Base-by-base conservation (phyloP, 30 jellyfish, hydroid and myxozoan species). In the Pelagia noctiluca region DNA sequence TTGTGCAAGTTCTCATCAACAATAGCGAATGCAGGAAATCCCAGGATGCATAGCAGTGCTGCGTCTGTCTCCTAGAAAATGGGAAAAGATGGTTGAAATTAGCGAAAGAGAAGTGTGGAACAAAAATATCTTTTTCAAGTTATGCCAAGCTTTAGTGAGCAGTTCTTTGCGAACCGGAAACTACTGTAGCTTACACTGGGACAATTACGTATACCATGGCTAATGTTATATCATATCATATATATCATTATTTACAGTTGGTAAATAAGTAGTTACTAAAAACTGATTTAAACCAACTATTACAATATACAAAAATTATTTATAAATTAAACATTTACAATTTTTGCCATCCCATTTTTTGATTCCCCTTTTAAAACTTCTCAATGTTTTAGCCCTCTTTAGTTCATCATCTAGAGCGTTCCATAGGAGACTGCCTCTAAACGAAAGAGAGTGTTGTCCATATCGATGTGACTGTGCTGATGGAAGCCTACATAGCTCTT, bases 1-100 rank as follows among this genome's bases (percentile, higher is more conserved):
- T 63, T 86, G 77, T 76, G 86, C 50, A 92, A 47, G 16, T 53
- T 63, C 64, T 82, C 89, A 36, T 81, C 96, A 33, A 60, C 87
- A 5, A 93, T 80, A 3, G 99, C 91, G 69, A 93, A 93, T 0
- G 96, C 99, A 21, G 99, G 99, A 71, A 79, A 93, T 64, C 99
- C 99, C 35, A 86, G 74, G 35, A 88, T 82, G 47, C 93, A 71
- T 11, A 93, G 88, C 89, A 93, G 85, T 5, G 99, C 95, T 2
- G 99, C 95, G 67, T 93, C 99, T 13, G 92, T 82, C 35, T 96
- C 90, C 99, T 93, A 36, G 30, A 34, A 67, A 47, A 34, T n/a
- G n/a, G n/a, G n/a, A n/a, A n/a, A n/a, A n/a, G n/a, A n/a, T n/a
- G n/a, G n/a, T n/a, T n/a, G n/a, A n/a, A n/a, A n/a, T n/a, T n/a